Conservation (phyloP, 2,888 invertebrate genomes). For the Rhagonycha fulva region DNA sequence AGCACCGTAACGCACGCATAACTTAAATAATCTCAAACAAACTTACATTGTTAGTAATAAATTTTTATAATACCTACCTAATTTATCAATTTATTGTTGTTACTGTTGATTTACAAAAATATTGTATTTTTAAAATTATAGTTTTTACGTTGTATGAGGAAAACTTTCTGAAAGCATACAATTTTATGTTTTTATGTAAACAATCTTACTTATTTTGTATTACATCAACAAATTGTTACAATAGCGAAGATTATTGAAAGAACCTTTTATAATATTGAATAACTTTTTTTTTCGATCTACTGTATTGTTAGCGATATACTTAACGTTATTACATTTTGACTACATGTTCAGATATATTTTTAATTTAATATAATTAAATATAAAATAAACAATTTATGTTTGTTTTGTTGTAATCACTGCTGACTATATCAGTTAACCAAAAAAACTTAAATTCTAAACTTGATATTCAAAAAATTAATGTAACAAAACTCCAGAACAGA, state of each 20-base stretch:
- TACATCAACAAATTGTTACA: not conserved
- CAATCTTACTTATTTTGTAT: not conserved
- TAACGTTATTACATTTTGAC: not conserved
- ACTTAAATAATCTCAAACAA: not conserved
- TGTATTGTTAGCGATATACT: not conserved
- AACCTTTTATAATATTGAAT: not conserved
- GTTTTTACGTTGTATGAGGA: not conserved
- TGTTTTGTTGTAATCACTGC: no score
- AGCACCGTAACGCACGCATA: not conserved
- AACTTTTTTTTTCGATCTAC: not conserved
- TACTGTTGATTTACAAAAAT: not conserved
- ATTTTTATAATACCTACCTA: not conserved
- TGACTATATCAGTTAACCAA: no score
- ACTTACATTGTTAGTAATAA: not conserved
- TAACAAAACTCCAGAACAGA: no score
- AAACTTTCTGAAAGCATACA: not conserved
- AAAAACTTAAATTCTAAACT: no score
- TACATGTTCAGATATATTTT: not conserved
- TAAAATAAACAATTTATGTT: no score
- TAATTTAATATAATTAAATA: no score
- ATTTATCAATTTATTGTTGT: not conserved
- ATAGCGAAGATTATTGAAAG: not conserved
- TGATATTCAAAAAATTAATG: no score
- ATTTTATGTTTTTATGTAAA: not conserved
- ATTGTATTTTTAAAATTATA: not conserved